Evolutionary conservation across 2,797 vertebrate species (phyloP).

Genomic region (Hemitrygon akajei): DNA sequence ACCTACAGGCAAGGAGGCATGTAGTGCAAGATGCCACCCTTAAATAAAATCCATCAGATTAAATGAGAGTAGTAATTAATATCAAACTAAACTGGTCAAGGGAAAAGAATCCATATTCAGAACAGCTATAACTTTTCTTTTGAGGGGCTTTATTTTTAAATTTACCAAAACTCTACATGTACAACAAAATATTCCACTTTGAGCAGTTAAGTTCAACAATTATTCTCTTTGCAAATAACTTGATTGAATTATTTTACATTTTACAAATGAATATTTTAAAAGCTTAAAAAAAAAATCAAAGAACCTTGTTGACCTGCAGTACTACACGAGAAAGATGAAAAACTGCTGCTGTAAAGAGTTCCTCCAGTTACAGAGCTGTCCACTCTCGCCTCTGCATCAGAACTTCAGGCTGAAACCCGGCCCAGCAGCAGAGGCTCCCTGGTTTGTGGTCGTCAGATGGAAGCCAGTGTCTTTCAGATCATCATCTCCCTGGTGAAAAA

Average conservation of each 20-base stretch:
- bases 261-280: conserved; percentile 33
- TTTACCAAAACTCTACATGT: conserved; percentile 33
- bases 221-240: conserved; percentile 27
- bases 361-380: neutral
- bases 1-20: too few relatives aligned
- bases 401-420: conserved; percentile 97
- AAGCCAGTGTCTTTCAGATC: conserved; percentile 93
- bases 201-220: conserved; percentile 21
- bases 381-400: conserved; percentile 49
- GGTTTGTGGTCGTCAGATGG: conserved; percentile 89
- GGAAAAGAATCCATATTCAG: neutral
- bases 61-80: too few relatives aligned
- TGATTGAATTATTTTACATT: conserved; percentile 31
- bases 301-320: neutral
- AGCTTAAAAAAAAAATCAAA: neutral
- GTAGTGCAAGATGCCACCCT: too few relatives aligned
- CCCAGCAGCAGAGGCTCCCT: conserved; percentile 86
- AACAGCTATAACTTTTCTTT: neutral
- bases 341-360: neutral
- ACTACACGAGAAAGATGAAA: neutral
- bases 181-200: conserved; percentile 35
- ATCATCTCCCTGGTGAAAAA: conserved; percentile 74
- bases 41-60: too few relatives aligned
- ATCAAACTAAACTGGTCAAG: too few relatives aligned
- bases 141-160: conserved; percentile 16